phyloP scores from a whole-genome alignment of 2,888 invertebrate species.

The Halocaridina rubra region DNA sequence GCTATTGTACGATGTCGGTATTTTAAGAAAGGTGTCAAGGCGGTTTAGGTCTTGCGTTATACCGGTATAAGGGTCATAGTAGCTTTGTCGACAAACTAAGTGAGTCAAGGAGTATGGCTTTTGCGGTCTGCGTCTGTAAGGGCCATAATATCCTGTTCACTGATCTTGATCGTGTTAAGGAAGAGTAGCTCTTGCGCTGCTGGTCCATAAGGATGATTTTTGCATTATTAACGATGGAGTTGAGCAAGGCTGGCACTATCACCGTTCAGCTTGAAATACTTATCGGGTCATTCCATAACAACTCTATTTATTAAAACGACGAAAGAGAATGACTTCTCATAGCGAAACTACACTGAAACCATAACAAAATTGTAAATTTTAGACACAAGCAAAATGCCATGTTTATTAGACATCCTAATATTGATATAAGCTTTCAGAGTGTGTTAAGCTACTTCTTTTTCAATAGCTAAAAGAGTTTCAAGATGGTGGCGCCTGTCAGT shows the following conservation, averaged over 20 bases:
- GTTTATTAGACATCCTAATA: too few relatives aligned
- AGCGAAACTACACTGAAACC: too few relatives aligned
- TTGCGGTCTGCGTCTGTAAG: neutral
- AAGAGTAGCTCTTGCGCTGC: neutral
- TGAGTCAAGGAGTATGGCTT: neutral
- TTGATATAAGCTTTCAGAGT: too few relatives aligned
- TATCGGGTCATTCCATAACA: too few relatives aligned
- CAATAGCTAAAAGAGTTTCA: neutral
- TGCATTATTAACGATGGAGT: neutral
- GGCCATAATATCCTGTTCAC: neutral
- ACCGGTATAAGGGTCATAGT: neutral
- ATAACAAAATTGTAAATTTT: too few relatives aligned
- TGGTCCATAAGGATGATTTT: slow-evolving; percentile 15
- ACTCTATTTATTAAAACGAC: too few relatives aligned
- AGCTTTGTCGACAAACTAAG: neutral
- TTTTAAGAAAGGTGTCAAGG: neutral
- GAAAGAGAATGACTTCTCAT: too few relatives aligned
- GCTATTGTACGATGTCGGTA: neutral
- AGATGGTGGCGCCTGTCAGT: neutral
- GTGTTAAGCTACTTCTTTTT: too few relatives aligned
- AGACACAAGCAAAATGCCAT: too few relatives aligned
- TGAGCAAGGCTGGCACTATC: slow-evolving; percentile 15
- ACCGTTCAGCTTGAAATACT: too few relatives aligned
- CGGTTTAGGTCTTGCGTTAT: neutral
- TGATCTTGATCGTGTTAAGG: neutral